A percentile compares a stretch with the other conserved stretches of the same genome.
These are phyloP conservation scores for Thymelicus acteon DNA, from an alignment of 2,888 invertebrate genomes.

Conservation along the genomic window DNA sequence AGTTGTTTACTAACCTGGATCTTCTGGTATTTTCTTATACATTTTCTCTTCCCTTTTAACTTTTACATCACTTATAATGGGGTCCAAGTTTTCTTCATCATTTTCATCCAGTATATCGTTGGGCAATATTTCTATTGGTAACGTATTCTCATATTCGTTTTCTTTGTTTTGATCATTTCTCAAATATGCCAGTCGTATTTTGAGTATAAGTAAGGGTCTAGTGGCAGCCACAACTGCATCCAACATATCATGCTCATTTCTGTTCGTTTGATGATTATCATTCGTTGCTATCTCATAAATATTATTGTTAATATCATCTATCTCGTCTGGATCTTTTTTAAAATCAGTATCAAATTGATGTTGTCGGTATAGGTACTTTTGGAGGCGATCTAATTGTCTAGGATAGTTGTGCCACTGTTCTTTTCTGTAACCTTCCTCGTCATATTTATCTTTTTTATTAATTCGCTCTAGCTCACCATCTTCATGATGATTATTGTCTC, in stretches of 20 bases:
- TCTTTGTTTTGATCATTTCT: constrained; percentile 53
- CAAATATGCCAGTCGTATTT: constrained; percentile 68
- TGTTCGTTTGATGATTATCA: constrained; percentile 48
- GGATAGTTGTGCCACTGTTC: constrained; percentile 79
- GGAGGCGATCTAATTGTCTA: constrained; percentile 71
- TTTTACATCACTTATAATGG: constrained; percentile 50
- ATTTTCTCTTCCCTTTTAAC: constrained; percentile 60
- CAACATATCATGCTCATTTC: constrained; percentile 52
- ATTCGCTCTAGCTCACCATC: constrained; percentile 54
- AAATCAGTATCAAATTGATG: constrained; percentile 23
- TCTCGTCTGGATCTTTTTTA: constrained; percentile 54
- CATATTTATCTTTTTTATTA: constrained; percentile 43
- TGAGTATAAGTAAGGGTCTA: constrained; percentile 69
- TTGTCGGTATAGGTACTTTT: constrained; percentile 54
- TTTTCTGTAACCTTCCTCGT: constrained; percentile 67
- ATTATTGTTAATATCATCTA: constrained; percentile 39
- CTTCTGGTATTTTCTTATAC: constrained; percentile 47
- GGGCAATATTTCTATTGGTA: constrained; percentile 34
- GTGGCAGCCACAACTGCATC: constrained; percentile 55
- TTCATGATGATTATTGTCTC: constrained; percentile 51
- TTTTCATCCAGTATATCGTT: constrained; percentile 37
- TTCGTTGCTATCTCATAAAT: constrained; percentile 42
- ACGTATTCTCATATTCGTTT: constrained; percentile 46
- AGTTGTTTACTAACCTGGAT: constrained; percentile 38
- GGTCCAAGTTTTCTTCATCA: constrained; percentile 43